Conservation (phyloP, 2,113 vertebrate genomes). For the Micromys minutus region DNA sequence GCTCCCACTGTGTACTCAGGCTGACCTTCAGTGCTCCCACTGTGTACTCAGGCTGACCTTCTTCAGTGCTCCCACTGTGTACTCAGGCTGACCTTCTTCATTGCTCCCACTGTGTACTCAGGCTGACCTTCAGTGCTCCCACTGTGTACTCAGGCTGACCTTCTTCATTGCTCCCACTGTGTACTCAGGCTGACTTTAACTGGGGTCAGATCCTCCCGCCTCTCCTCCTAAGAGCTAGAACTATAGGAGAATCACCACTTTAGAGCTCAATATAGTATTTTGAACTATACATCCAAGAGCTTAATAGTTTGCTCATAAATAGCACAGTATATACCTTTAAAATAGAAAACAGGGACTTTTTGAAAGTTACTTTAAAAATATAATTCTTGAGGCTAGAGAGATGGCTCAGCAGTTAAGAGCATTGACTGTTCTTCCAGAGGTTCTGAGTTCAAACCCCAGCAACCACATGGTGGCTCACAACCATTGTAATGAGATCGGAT, state of each 20-base stretch:
- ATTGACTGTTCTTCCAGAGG: no score
- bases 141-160: not conserved
- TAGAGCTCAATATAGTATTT: not conserved
- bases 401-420: no score
- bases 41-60: not conserved
- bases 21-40: not conserved
- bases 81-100: not conserved
- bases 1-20: not conserved
- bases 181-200: not conserved
- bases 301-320: conserved; percentile 23
- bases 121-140: not conserved
- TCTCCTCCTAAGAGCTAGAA: not conserved
- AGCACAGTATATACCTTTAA: not conserved
- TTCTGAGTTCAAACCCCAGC: no score
- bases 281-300: conserved; percentile 10
- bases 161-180: no score
- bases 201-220: not conserved
- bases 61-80: no score
- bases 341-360: not conserved
- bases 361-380: not conserved
- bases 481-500: no score
- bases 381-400: conserved; percentile 43
- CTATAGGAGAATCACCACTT: not conserved
- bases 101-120: not conserved
- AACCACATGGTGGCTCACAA: no score